A percentile compares a stretch with the other conserved stretches of the same genome.
phyloP scores from a whole-genome alignment of 2,113 vertebrate species.

The Dipodomys merriami region DNA sequence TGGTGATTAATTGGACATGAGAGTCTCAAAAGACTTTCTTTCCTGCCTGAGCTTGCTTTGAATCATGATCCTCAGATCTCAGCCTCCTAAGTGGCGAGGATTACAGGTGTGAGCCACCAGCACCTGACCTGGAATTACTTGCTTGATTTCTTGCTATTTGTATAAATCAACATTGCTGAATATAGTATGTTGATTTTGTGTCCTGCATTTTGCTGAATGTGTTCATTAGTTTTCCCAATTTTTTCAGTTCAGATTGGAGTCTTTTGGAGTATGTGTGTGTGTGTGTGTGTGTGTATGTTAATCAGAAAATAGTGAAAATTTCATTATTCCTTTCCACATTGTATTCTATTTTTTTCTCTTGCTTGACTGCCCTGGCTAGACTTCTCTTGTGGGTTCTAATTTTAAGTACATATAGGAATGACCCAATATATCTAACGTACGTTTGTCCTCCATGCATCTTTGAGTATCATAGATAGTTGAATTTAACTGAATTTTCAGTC shows the following conservation, averaged over 20 bases:
- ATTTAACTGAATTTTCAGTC: conserved; percentile 55
- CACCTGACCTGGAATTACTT: no score
- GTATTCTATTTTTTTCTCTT: not conserved
- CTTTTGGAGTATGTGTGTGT: not conserved
- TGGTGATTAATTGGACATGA: no score
- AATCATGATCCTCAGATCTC: no score
- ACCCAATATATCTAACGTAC: conserved; percentile 35
- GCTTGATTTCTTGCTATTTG: not conserved
- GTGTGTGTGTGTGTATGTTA: not conserved
- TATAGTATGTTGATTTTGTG: not conserved
- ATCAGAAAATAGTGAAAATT: not conserved
- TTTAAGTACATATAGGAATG: conserved; percentile 32
- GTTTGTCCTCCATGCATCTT: conserved; percentile 48
- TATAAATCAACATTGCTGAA: not conserved
- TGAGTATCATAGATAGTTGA: conserved; percentile 13
- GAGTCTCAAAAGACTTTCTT: no score
- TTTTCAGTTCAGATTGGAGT: not conserved
- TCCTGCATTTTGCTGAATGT: not conserved
- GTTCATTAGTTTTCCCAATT: not conserved
- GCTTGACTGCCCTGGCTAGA: not conserved
- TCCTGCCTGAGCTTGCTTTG: no score
- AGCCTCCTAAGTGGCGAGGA: no score
- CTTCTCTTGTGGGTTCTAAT: not conserved
- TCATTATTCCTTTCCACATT: not conserved
- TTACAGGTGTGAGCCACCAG: no score